A percentile compares a stretch with the other conserved stretches of the same genome.
Evolutionary conservation across 2,888 invertebrate species (phyloP).

Genomic region (Harpagoxenus sublaevis): DNA sequence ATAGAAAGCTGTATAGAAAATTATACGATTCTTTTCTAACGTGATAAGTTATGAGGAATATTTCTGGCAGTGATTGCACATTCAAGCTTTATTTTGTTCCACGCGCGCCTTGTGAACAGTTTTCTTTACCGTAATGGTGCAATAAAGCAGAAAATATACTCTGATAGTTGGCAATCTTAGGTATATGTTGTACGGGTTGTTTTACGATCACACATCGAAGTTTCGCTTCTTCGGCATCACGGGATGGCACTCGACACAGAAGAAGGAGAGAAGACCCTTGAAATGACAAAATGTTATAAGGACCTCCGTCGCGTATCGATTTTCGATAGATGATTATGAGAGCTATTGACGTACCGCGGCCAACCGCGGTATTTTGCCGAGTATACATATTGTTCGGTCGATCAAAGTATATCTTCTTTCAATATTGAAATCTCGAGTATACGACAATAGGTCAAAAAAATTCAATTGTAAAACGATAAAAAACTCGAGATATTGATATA

Average conservation of each 20-base stretch:
- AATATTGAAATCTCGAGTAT: background rate
- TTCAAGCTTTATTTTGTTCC: constrained; percentile 2
- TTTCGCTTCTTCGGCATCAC: background rate
- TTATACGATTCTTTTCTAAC: background rate
- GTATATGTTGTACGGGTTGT: constrained; percentile 11
- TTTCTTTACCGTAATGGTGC: constrained; percentile 23
- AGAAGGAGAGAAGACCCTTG: background rate
- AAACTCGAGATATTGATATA: background rate
- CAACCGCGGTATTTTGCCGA: constrained; percentile 33
- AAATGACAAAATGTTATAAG: constrained; percentile 49
- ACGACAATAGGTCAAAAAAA: background rate
- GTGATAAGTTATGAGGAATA: background rate
- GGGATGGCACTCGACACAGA: constrained; percentile 13
- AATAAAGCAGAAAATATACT: constrained; percentile 43
- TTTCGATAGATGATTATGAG: constrained; percentile 42
- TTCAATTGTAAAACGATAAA: background rate
- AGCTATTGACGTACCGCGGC: constrained; percentile 43
- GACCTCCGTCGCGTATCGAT: constrained; percentile 35
- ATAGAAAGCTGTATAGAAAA: background rate
- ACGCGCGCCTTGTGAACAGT: constrained; percentile 27
- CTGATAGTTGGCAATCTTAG: constrained; percentile 8
- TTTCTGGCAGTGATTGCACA: background rate
- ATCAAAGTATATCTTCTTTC: constrained; percentile 15
- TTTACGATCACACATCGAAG: constrained; percentile 38
- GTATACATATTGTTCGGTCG: background rate